These are phyloP conservation scores for Chaitophorus viminalis DNA, from an alignment of 2,888 invertebrate genomes.

Conservation along the genomic window DNA sequence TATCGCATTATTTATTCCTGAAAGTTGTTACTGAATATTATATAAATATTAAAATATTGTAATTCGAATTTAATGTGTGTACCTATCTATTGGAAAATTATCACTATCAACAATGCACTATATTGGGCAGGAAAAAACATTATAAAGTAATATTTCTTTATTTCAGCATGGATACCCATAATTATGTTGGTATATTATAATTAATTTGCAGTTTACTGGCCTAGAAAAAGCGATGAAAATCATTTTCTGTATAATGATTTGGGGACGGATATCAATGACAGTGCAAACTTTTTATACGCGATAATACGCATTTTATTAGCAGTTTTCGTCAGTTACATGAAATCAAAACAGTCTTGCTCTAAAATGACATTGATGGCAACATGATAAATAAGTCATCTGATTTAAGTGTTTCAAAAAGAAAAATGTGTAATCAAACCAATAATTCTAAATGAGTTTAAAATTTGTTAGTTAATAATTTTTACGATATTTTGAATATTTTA, in stretches of 20 bases:
- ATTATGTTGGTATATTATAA: not conserved
- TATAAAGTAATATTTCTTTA: not conserved
- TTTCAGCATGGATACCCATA: not conserved
- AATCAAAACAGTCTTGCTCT: not conserved
- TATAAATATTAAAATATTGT: no score
- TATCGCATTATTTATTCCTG: no score
- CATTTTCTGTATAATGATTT: slow-evolving; percentile 1
- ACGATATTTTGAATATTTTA: no score
- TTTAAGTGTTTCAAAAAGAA: no score
- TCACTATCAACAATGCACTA: not conserved
- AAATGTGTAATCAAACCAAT: no score
- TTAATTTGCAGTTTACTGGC: slow-evolving; percentile 1
- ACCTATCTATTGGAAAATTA: not conserved
- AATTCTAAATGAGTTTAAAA: no score
- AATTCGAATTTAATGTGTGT: no score
- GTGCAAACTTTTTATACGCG: not conserved
- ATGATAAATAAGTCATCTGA: not conserved
- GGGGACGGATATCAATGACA: slow-evolving; percentile 10
- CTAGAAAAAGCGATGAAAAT: slow-evolving; percentile 4
- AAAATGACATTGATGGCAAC: not conserved
- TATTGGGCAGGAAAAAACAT: not conserved
- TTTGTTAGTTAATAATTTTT: no score
- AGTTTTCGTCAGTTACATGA: not conserved
- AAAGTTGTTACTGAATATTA: no score
- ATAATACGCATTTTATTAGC: not conserved